Conservation (phyloP, 1,140 invertebrate species). For the Drosophila erecta region DNA sequence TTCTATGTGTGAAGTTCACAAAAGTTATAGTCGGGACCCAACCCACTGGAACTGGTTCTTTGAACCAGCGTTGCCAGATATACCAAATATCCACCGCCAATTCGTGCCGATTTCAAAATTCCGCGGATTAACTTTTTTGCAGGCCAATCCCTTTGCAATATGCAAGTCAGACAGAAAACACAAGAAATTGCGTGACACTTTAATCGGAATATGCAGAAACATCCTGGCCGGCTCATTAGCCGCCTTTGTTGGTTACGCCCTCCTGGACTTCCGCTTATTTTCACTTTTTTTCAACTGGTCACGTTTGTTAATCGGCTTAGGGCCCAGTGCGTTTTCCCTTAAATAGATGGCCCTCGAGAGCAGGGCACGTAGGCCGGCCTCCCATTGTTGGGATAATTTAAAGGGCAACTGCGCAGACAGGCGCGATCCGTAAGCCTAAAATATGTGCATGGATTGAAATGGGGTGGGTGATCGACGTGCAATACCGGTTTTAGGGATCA, state of each 20-base stretch:
- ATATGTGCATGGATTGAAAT: constrained; percentile 16
- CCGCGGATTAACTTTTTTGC: constrained; percentile 47
- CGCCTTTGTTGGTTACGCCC: constrained; percentile 8
- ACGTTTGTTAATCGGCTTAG: constrained; percentile 78
- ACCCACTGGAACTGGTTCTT: neutral
- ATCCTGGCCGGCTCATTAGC: constrained; percentile 39
- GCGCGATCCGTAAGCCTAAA: constrained; percentile 39
- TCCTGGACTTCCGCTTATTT: constrained; percentile 52
- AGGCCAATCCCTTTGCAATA: constrained; percentile 23
- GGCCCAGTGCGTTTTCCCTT: constrained; percentile 32
- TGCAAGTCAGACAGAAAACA: constrained; percentile 42
- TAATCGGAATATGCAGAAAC: constrained; percentile 29
- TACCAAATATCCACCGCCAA: neutral
- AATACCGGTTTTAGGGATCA: constrained; percentile 21
- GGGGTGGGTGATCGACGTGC: constrained; percentile 8
- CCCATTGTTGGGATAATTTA: constrained; percentile 48
- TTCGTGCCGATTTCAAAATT: constrained; percentile 60
- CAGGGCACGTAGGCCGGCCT: constrained; percentile 57
- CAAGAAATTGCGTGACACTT: constrained; percentile 31
- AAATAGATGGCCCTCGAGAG: constrained; percentile 47
- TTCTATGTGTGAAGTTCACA: neutral
- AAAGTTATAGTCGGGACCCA: neutral
- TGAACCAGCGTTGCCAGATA: neutral
- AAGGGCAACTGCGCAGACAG: constrained; percentile 43
- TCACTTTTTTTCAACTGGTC: constrained; percentile 53